These are phyloP conservation scores for Romanogobio albipinnatus DNA, from an alignment of 2,113 vertebrate genomes.

Conservation along the genomic window DNA sequence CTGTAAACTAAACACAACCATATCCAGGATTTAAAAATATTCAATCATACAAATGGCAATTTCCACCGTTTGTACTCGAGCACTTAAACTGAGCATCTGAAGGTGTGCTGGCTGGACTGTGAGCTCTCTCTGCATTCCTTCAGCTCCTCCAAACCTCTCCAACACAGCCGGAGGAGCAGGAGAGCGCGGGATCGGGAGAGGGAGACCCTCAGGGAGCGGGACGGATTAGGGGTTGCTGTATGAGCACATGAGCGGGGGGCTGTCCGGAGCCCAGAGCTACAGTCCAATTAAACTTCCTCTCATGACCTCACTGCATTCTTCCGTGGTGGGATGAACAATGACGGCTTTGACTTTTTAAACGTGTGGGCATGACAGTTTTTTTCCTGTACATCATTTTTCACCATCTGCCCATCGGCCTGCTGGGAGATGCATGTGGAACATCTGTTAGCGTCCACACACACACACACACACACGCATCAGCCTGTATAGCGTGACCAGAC, in stretches of 20 bases:
- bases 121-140: conserved; percentile 50
- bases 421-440: conserved; percentile 55
- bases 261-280: conserved; percentile 48
- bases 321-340: conserved; percentile 78
- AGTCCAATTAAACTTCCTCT: conserved; percentile 77
- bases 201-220: not conserved
- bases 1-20: not conserved
- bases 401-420: conserved; percentile 55
- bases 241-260: conserved; percentile 11
- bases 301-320: conserved; percentile 88
- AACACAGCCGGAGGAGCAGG: conserved; percentile 28
- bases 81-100: not conserved
- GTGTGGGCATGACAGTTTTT: conserved; percentile 70
- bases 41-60: not conserved
- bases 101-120: no score
- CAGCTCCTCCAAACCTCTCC: conserved; percentile 41
- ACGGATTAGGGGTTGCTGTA: conserved; percentile 42
- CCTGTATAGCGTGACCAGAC: not conserved
- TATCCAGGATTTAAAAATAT: not conserved
- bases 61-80: not conserved
- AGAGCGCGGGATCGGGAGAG: conserved; percentile 5
- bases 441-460: conserved; percentile 50
- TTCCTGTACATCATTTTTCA: conserved; percentile 40
- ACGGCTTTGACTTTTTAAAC: conserved; percentile 78
- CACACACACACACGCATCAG: not conserved